Base-by-base conservation (phyloP, 2,797 vertebrate species). In the Carapus acus region DNA sequence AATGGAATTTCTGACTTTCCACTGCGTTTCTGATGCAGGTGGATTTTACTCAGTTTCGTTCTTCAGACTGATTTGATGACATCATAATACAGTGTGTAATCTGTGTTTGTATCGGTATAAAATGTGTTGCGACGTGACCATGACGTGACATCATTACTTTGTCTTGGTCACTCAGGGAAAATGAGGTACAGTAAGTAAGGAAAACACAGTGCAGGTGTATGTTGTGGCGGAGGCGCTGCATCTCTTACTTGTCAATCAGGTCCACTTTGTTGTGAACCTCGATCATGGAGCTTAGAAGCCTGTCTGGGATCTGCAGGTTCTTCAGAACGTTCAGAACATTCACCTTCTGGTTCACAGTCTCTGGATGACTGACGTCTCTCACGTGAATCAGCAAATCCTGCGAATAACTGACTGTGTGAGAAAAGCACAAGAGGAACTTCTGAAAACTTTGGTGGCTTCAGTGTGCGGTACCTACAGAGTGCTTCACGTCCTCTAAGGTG, bases 201-300 rank as follows among this genome's bases (percentile, higher is more conserved):
- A 4, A 33, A 4, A 7, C 12, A 9, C 9, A 9, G 2, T 9
- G 8, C 6, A 33, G 4, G 14, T 36, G 11, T 16, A 38, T 15
- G n/a, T 1, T 22, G 29, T 27, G 24, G 24, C 4, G 9, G 5
- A 27, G 24, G 24, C 4, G 9, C 5, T 27, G 24, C n/a, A 41
- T 17, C 27, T 18, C 78, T 90, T 85, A 96, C 95, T 84, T 71
- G 27, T 89, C 80, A 22, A 92, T 7, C 6, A 94, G 91, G 83
- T 97, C 94, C 2, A 86, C 89, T 85, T 97, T 97, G 71, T 97
- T 98, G 77, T 96, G 93, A 70, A 96, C 92, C 74, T 98, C 95
- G 41, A 96, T 54, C 60, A 97, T 79, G 5, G 90, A 87, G 71
- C 73, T 87, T 65, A 94, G 43, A 43, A 97, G 87, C 14, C 64